Evolutionary conservation across 2,113 vertebrate genomes (phyloP).

Genomic region (Hydrolagus affinis): DNA sequence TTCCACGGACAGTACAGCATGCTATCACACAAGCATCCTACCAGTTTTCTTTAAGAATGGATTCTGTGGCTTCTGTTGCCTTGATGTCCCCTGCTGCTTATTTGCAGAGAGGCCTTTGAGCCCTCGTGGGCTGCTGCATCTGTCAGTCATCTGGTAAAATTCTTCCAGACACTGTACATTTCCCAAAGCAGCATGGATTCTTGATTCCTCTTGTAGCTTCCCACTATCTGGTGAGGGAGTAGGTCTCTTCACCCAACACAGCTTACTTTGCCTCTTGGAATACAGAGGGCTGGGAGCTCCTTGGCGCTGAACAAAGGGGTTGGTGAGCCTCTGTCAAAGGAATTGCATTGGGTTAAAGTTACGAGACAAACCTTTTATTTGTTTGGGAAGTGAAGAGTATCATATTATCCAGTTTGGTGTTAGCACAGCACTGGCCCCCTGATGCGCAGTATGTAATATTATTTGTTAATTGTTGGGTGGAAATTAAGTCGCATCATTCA

Average conservation of each 20-base stretch:
- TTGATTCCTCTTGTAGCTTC: neutral
- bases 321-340: neutral
- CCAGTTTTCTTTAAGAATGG: neutral
- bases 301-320: neutral
- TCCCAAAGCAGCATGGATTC: neutral
- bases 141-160: slow-evolving; percentile 3
- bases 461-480: too few relatives aligned
- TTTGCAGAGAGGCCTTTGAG: neutral
- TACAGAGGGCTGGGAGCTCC: neutral
- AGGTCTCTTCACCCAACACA: neutral
- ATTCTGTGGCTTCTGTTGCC: neutral
- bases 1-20: neutral
- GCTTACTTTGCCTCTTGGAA: neutral
- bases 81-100: neutral
- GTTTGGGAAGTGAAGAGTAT: too few relatives aligned
- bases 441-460: too few relatives aligned
- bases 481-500: too few relatives aligned
- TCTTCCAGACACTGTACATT: neutral
- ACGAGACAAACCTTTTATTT: too few relatives aligned
- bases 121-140: neutral
- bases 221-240: neutral
- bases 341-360: neutral
- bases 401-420: too few relatives aligned
- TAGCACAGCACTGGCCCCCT: too few relatives aligned
- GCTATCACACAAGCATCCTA: neutral